Evolutionary conservation across 2,797 vertebrate genomes (phyloP).

Genomic region (Triplophysa yarkandensis): DNA sequence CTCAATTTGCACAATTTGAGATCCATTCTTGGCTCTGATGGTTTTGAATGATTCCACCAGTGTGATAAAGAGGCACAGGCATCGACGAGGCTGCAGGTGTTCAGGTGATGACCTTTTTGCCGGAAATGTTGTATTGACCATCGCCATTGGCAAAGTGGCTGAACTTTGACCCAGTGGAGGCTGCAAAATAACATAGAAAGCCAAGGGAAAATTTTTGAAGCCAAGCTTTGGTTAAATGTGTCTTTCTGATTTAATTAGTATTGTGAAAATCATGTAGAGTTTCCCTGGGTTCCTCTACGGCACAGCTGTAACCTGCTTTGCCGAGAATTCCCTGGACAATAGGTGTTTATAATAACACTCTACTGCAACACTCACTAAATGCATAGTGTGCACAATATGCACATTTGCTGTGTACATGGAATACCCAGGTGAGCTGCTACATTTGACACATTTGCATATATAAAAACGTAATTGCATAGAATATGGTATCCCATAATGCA

Average conservation of each 20-base stretch:
- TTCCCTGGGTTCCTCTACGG: not conserved
- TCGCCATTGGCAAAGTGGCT: not conserved
- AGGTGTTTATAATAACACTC: not conserved
- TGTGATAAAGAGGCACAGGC: not conserved
- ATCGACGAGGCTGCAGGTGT: not conserved
- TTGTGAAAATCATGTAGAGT: not conserved
- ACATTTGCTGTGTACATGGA: not conserved
- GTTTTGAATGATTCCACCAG: not conserved
- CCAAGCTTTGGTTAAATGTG: slow-evolving; percentile 17
- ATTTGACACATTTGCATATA: not conserved
- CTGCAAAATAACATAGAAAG: not conserved
- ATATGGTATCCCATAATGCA: not conserved
- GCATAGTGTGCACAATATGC: not conserved
- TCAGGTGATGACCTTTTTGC: slow-evolving; percentile 20
- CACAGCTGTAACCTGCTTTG: not conserved
- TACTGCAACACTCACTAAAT: slow-evolving; percentile 2
- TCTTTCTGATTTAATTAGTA: slow-evolving; percentile 3
- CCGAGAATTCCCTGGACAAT: not conserved
- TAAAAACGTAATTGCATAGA: not conserved
- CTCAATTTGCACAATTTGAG: not conserved
- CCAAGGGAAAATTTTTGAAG: slow-evolving; percentile 11
- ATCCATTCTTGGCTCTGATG: not conserved
- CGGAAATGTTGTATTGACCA: slow-evolving; percentile 11
- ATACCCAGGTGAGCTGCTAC: not conserved
- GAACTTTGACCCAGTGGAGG: slow-evolving; percentile 25